Evolutionary conservation across 2,888 invertebrate species (phyloP), one percentile per base, ranked within the genome.

Genomic region (Laspeyria flexula): DNA sequence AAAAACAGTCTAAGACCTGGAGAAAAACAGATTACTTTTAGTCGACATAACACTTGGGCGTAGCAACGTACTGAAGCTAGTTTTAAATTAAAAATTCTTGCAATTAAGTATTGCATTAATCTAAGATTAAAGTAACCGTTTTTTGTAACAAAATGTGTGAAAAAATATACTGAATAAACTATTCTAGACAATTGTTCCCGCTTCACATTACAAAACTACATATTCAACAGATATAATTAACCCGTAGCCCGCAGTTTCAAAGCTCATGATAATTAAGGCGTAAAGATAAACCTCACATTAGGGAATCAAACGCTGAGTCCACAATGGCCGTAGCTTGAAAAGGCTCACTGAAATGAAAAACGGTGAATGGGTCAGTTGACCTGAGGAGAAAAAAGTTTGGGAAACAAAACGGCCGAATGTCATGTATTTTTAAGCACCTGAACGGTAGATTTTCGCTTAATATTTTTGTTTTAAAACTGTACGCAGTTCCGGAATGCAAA

Each of bases 211-310:
- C 25, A 25, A 25, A 25, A 25, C 25, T 25, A 25, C 1, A 25
- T 7, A 25, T 25, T 25, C 25, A 25, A 25, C 9, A 7, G 3
- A 25, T 7, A 25, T 25, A 25, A 25, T 25, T 25, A 25, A 7
- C 25, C 25, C 25, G 25, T 25, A 30, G 11, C 57, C 55, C 60
- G 49, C 54, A 60, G 41, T 53, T 54, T 46, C 47, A 43, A 55
- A 52, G 48, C 45, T 38, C 40, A 35, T 59, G 63, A 46, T 49
- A 63, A 60, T 45, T 37, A 55, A 68, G 34, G 50, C 65, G 60
- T 70, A 60, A 66, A 72, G 73, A 68, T 72, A 69, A 69, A 60
- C 38, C 48, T 55, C 58, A 52, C 37, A 49, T 49, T 31, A 49
- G 16, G 31, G 49, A 64, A 61, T 60, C 53, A 54, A 65, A 66